Evolutionary conservation across 2,113 vertebrate genomes (phyloP).

Genomic region (Lethenteron camtschaticum): DNA sequence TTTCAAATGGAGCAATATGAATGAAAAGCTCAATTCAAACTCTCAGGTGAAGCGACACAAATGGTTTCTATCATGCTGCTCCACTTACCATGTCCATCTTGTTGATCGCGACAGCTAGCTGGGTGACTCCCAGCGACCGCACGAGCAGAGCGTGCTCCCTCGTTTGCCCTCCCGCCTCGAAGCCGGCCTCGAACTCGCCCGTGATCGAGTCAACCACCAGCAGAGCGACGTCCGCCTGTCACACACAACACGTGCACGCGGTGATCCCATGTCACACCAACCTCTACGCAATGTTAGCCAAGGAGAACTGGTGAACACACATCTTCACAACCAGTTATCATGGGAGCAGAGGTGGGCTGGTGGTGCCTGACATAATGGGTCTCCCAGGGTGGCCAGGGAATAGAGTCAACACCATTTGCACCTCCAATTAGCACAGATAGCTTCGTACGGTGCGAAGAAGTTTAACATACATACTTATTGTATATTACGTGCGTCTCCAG

Average conservation of each 20-base stretch:
- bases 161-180: slow-evolving; percentile 85
- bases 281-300: no score
- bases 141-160: slow-evolving; percentile 83
- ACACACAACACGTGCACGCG: slow-evolving; percentile 8
- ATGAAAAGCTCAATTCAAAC: no score
- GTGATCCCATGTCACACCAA: no score
- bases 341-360: no score
- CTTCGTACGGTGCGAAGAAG: neutral
- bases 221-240: slow-evolving; percentile 73
- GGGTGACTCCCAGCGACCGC: slow-evolving; percentile 86
- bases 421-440: no score
- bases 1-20: no score
- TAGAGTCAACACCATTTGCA: no score
- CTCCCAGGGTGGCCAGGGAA: no score
- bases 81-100: slow-evolving; percentile 84
- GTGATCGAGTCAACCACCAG: slow-evolving; percentile 83
- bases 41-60: no score
- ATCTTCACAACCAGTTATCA: no score
- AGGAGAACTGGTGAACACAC: no score
- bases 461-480: neutral
- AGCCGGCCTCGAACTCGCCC: slow-evolving; percentile 90
- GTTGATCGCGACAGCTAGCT: slow-evolving; percentile 80
- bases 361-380: no score
- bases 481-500: neutral
- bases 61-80: neutral